Base-by-base conservation (phyloP, 2,888 invertebrate genomes). In the Psococerastis gibbosa region DNA sequence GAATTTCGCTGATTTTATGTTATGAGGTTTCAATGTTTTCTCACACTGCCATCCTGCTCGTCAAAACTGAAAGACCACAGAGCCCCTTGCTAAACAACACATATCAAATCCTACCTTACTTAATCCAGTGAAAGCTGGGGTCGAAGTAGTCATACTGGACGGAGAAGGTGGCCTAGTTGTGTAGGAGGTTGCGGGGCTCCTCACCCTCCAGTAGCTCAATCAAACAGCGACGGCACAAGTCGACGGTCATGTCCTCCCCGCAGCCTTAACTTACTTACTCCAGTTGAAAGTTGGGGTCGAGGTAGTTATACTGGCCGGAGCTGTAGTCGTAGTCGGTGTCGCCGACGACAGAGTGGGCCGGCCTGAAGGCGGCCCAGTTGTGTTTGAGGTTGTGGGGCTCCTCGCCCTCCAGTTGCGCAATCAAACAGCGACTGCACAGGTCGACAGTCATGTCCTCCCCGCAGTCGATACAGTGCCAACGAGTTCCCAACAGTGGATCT, bases 401-500 rank as follows among this genome's bases (percentile, higher is more conserved):
- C 8, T 15, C 18, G 5, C 18, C 22, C n/a, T 38, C 38, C 38
- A 38, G 22, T 20, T 38, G 38, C 15, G 38, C 38, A 16, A 38
- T 17, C 20, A 38, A 5, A 11, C 38, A 38, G 9, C n/a, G 17
- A 5, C 20, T 20, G 22, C 38, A 81, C 51, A 73, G 68, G 56
- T 79, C 74, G 1, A 76, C 58, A 2, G 65, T 63, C 13, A 53
- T 54, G 32, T 59, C 57, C 2, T 56, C 54, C 35, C 65, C 61
- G 53, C 81, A 82, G 44, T 71, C 70, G 20, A 63, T 60, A 53
- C 82, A 83, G 52, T 76, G 75, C 78, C 79, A 82, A 44, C 77
- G 63, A 9, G 69, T 68, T 9, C 75, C 76, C 17, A 65, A 59
- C 41, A 78, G 68, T 1, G 78, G 75, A 18, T 73, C 69, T 47